Conservation (phyloP, 2,113 vertebrate species). For the Chaetorhynchus papuensis region DNA sequence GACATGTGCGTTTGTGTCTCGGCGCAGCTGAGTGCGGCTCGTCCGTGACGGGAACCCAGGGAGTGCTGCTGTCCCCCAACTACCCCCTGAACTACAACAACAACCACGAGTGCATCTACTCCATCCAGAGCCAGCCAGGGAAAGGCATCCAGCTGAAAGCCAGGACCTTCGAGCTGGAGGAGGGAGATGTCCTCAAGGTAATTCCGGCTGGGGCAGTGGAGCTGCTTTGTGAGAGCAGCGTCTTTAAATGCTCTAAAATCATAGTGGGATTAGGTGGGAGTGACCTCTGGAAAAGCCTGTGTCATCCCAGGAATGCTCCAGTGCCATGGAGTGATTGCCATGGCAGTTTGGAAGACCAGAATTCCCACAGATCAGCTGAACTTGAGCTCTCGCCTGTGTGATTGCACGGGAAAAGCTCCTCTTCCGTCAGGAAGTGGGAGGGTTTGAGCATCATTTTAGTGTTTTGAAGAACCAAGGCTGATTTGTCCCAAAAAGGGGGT, state of each 20-base stretch:
- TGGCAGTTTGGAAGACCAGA: rapidly evolving
- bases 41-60: conserved; percentile 93
- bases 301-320: rapidly evolving
- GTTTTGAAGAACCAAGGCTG: not conserved
- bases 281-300: not conserved
- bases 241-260: not conserved
- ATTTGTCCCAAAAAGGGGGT: not conserved
- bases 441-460: not conserved
- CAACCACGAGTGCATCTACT: conserved; percentile 98
- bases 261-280: not conserved
- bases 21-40: conserved; percentile 93
- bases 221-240: not conserved
- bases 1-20: conserved; percentile 28
- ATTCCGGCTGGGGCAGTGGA: not conserved
- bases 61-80: conserved; percentile 94
- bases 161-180: conserved; percentile 86
- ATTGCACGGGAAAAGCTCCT: not conserved
- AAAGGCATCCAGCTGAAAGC: conserved; percentile 95
- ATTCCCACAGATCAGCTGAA: not conserved
- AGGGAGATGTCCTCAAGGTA: conserved; percentile 92
- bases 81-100: conserved; percentile 94
- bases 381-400: not conserved
- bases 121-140: conserved; percentile 94
- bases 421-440: not conserved
- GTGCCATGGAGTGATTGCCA: rapidly evolving